Conservation (phyloP, 2,797 vertebrate species). For the Tachyglossus aculeatus region DNA sequence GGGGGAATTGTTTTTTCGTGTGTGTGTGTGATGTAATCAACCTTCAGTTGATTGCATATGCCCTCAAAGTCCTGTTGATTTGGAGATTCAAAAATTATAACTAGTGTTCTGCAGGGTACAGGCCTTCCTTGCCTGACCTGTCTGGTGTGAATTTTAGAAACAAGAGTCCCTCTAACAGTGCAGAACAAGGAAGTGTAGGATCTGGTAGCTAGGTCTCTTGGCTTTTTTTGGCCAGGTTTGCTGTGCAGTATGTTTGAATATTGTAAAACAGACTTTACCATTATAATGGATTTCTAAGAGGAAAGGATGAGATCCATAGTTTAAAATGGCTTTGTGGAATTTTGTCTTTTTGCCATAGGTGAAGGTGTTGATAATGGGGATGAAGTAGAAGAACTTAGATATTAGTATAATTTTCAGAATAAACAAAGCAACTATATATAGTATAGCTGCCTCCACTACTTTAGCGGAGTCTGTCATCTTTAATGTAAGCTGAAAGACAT, state of each 20-base stretch:
- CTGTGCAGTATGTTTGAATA: not conserved
- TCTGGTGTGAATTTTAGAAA: not conserved
- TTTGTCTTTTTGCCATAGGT: constrained; percentile 6
- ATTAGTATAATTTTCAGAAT: not conserved
- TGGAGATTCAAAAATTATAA: no score
- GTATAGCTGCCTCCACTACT: not conserved
- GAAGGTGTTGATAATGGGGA: constrained; percentile 5
- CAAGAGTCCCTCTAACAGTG: not conserved
- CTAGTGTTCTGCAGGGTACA: not conserved
- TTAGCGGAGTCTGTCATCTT: not conserved
- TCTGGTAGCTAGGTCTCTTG: not conserved
- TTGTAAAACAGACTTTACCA: no score
- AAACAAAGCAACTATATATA: constrained; percentile 6
- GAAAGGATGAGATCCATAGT: not conserved
- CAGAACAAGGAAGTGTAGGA: not conserved
- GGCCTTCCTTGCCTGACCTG: not conserved
- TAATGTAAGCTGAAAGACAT: not conserved
- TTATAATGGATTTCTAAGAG: no score
- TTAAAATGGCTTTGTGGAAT: not conserved
- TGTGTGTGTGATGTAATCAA: no score
- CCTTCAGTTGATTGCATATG: no score
- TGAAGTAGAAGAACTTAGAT: not conserved
- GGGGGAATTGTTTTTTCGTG: no score
- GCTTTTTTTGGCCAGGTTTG: not conserved
- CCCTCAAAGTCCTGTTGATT: no score